Evolutionary conservation across 2,113 vertebrate genomes (phyloP), one percentile per base, ranked within the genome.

Genomic region (Aphyosemion australe): DNA sequence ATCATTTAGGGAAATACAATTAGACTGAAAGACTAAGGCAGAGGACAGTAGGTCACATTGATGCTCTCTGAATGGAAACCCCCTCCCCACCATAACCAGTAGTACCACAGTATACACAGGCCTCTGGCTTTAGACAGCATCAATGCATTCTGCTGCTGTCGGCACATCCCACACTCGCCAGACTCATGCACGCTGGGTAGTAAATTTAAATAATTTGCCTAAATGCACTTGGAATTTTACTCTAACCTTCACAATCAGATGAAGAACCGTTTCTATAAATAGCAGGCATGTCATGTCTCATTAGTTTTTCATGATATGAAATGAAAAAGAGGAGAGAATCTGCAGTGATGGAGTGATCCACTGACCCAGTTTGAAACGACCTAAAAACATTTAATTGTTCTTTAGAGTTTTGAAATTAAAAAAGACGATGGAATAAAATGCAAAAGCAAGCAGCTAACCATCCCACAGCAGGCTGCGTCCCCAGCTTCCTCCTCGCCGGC

Each of bases 301-400:
- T 89, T 72, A 84, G 74, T 83, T 83, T 87, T 85, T 82, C 54
- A 86, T 78, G 58, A 76, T 50, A 72, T 55, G 47, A 50, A 74
- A 49, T 64, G 34, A 55, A 68, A 54, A 63, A 14, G 53, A 61
- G 19, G 14, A 18, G 7, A 50, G 70, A 14, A 61, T 62, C 19
- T 62, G 56, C 46, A 57, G 68, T 59, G 67, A 72, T 41, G 14
- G 45, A 4, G 65, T 42, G 41, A 69, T 14, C 55, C 50, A 41
- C 32, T 79, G 72, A 78, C 79, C 79, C 63, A 69, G 19, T 78
- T 85, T 70, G 46, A 76, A 48, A 45, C 19, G 58, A 63, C 41
- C 53, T 52, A 79, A 43, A 81, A 65, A 59, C 54, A 42, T 12
- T 12, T 4, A 42, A 1, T 37, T 37, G 34, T 37, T 2, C 9